phyloP scores from a whole-genome alignment of 2,888 invertebrate species.

The Phrixothrix hirtus region DNA sequence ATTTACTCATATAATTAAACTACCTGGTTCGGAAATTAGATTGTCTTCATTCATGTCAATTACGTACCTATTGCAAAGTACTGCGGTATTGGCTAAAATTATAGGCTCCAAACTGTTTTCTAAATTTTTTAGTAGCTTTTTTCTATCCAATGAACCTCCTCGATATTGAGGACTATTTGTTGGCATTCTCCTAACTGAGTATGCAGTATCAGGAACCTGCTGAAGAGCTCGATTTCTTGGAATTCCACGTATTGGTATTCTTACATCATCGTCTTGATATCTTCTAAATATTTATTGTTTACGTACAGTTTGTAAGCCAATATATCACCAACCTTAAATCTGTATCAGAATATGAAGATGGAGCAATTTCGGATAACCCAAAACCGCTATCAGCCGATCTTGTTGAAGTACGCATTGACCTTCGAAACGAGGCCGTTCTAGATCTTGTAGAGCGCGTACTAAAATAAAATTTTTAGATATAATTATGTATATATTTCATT shows the following conservation, averaged over 20 bases:
- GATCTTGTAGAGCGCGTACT: constrained; percentile 47
- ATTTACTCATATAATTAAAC: not conserved
- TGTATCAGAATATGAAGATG: constrained; percentile 74
- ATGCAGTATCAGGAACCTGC: constrained; percentile 49
- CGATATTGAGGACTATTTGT: constrained; percentile 24
- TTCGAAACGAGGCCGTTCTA: constrained; percentile 59
- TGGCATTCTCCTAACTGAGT: constrained; percentile 27
- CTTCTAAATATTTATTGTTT: too few relatives aligned
- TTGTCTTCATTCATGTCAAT: constrained; percentile 57
- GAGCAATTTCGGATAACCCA: constrained; percentile 60
- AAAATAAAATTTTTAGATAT: too few relatives aligned
- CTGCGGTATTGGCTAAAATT: constrained; percentile 60
- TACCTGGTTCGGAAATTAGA: constrained; percentile 48
- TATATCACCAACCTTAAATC: constrained; percentile 64
- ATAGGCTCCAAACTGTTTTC: constrained; percentile 51
- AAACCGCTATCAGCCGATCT: constrained; percentile 67
- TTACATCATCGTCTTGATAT: constrained; percentile 45
- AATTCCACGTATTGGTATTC: too few relatives aligned
- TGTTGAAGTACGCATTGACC: constrained; percentile 64
- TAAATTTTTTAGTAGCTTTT: constrained; percentile 40
- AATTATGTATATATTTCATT: too few relatives aligned
- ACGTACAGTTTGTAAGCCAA: too few relatives aligned
- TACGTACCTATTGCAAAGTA: constrained; percentile 73
- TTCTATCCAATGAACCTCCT: constrained; percentile 51
- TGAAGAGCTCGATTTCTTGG: too few relatives aligned